phyloP scores from a whole-genome alignment of 2,113 vertebrate species.

The Trogon surrucura region DNA sequence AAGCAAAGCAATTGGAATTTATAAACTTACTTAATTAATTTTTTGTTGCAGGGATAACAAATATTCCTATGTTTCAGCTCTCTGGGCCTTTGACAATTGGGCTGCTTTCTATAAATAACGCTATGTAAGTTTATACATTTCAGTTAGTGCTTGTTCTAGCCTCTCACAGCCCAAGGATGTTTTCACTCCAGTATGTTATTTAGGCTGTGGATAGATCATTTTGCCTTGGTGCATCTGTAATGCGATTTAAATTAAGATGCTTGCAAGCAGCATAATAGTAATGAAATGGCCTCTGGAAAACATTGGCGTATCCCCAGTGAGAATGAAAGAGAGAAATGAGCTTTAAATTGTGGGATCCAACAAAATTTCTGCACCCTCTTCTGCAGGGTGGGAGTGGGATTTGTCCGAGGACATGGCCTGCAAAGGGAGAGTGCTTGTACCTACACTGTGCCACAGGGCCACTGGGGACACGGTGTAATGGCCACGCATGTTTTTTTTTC shows the following conservation, averaged over 20 bases:
- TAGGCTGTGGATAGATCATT: slow-evolving; percentile 11
- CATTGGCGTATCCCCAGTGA: not conserved
- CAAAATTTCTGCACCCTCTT: not conserved
- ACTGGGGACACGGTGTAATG: not conserved
- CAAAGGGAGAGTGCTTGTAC: accelerated
- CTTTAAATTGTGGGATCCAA: not conserved
- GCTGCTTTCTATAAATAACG: slow-evolving; percentile 54
- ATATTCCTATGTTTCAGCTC: slow-evolving; percentile 33
- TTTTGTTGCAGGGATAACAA: not conserved
- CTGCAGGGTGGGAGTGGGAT: not conserved
- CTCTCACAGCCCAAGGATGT: slow-evolving; percentile 39
- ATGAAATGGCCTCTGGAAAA: not conserved
- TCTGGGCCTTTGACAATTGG: slow-evolving; percentile 13
- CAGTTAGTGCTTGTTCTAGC: slow-evolving; percentile 11
- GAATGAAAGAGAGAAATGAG: not conserved
- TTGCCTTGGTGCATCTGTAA: slow-evolving; percentile 16
- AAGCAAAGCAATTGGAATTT: slow-evolving; percentile 45
- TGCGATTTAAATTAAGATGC: slow-evolving; percentile 34
- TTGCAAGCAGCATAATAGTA: not conserved
- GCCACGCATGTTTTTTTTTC: not conserved
- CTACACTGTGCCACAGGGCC: not conserved
- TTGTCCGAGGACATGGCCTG: not conserved
- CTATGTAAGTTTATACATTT: slow-evolving; percentile 48
- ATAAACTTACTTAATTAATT: slow-evolving; percentile 55
- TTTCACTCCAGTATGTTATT: slow-evolving; percentile 47